Base-by-base conservation (phyloP, 2,113 vertebrate species). In the Pseudois nayaur region DNA sequence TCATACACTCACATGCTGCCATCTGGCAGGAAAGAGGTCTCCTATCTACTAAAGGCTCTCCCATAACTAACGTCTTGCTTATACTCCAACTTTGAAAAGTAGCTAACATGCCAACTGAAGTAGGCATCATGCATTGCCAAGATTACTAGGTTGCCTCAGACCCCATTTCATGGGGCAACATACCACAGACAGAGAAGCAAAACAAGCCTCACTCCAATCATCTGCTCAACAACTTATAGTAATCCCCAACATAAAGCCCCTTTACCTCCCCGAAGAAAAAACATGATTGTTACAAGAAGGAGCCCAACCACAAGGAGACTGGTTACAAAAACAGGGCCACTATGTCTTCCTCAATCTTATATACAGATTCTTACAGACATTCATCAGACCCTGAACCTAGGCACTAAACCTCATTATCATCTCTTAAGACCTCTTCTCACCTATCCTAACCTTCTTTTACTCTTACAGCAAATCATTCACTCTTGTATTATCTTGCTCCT, bases 21-120 rank as follows among this genome's bases (percentile, higher is more conserved):
- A 40, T 76, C 71, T 76, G 25, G n/a, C 36, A 71, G 19, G 19
- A 71, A 71, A 0, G 4, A 23, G n/a, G n/a, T 11, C 9, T 71
- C 17, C 64, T 71, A 12, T 6, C 4, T 71, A 71, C n/a, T 71
- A 36, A 71, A 36, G 17, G 4, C 9, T 36, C 17, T 36, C 64
- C 17, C 1, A 1, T 71, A 23, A 36, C 74, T 45, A 43, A 29
- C 0, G 1, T 3, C 64, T 19, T 36, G n/a, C n/a, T 71, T 23
- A 67, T 21, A 71, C 4, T 71, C n/a, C 9, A 36, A 71, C n/a
- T 71, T 71, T 71, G n/a, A 71, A 71, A 71, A 71, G 19, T 5
- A 36, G 64, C n/a, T 71, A 36, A n/a, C 9, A 12, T 71, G 64
- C 19, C 64, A 71, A 36, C 9, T 23, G 64, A 36, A 23, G 2